phyloP scores from a whole-genome alignment of 1,140 invertebrate species.

The Drosophila cardini region DNA sequence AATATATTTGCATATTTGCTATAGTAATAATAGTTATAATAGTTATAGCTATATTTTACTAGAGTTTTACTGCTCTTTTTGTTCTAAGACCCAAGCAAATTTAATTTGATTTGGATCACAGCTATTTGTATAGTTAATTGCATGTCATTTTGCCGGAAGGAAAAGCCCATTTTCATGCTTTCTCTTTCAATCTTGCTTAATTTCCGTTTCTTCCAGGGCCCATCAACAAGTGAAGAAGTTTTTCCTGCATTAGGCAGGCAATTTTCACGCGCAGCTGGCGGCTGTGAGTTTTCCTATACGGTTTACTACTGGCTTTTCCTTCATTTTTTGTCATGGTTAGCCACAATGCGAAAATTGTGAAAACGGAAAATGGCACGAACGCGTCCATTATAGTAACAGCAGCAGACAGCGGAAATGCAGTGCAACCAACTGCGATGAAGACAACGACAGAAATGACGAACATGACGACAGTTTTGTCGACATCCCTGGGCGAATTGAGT shows the following conservation, averaged over 20 bases:
- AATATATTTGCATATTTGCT: no score
- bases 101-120: neutral
- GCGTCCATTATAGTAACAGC: constrained; percentile 63
- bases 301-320: constrained; percentile 21
- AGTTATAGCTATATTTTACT: no score
- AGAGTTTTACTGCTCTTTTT: no score
- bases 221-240: constrained; percentile 59
- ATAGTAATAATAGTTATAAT: no score
- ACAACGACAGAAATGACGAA: constrained; percentile 41
- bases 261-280: constrained; percentile 67
- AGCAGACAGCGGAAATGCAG: constrained; percentile 59
- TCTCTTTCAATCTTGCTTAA: constrained; percentile 16
- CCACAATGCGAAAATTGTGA: constrained; percentile 71
- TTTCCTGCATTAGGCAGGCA: constrained; percentile 44
- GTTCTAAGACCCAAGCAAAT: neutral
- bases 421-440: constrained; percentile 44
- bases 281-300: constrained; percentile 52
- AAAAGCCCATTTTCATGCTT: constrained; percentile 38
- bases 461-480: constrained; percentile 61
- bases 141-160: constrained; percentile 24
- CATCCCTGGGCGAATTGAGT: constrained; percentile 63
- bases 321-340: constrained; percentile 60
- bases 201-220: constrained; percentile 35
- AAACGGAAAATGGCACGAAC: constrained; percentile 76
- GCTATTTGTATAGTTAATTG: constrained; percentile 22